Base-by-base conservation (phyloP, 2,797 vertebrate species). In the Psittacula echo region DNA sequence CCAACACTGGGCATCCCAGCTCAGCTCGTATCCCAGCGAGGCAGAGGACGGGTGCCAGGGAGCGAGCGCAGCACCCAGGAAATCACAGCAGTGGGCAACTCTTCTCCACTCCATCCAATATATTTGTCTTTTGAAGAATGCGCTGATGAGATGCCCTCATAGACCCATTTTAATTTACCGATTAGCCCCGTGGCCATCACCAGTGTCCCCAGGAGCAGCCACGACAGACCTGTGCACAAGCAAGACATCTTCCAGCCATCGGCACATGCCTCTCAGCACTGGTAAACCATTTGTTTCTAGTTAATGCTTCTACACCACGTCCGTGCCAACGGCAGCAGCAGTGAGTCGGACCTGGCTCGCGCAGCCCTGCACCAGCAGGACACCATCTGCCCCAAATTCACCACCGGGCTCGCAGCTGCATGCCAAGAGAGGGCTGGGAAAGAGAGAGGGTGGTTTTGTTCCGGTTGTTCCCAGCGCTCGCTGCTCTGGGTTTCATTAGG, bases 241-340 rank as follows among this genome's bases (percentile, higher is more conserved):
- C 44, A 5, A 32, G 29, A 13, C 29, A 0, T 6, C 76, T 44
- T 13, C 50, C 39, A 12, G 30, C 4, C 47, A 2, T 10, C 6
- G 5, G 19, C 66, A 18, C 4, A 13, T 2, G 30, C 8, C 13
- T n/a, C 41, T 41, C 45, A 7, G 2, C 34, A 8, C 32, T 12
- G 1, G 20, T 18, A 50, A 37, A 37, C 27, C 50, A 1, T 14
- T 21, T 7, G 8, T 26, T 41, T 39, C 32, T 10, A 21, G 15
- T 2, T 2, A 7, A 11, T 1, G 8, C 24, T 34, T 34, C 45
- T 13, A 9, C n/a, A 6, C 39, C 51, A 1, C 0, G 5, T 19
- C 7, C 12, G 9, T 5, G 4, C 17, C 10, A n/a, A 13, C 10
- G 1, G 56, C 5, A 2, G 10, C 44, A 4, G 60, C 8, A 7